phyloP scores from a whole-genome alignment of 2,888 invertebrate genomes.

The Caenorhabditis becei region DNA sequence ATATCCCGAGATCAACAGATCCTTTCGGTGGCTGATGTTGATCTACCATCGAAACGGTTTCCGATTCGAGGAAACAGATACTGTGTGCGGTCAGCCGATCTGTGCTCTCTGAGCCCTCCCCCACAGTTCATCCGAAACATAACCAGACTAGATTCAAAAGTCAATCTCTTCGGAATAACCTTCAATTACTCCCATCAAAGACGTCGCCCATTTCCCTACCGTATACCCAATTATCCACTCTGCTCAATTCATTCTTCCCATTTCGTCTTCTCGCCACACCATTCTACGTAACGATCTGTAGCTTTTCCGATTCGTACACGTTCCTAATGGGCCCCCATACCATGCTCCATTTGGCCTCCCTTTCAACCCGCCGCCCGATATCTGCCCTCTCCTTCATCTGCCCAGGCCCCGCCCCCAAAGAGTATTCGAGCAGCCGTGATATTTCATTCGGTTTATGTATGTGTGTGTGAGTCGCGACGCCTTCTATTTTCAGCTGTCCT shows the following conservation, averaged over 20 bases:
- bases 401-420: background rate
- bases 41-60: constrained; percentile 2
- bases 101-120: background rate
- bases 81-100: background rate
- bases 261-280: background rate
- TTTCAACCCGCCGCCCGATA: background rate
- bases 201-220: background rate
- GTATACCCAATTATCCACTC: background rate
- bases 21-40: background rate
- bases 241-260: background rate
- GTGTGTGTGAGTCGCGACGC: too few species aligned
- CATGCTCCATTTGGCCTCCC: background rate
- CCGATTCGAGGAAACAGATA: constrained; percentile 1
- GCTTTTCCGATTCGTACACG: background rate
- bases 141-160: too few species aligned
- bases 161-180: background rate
- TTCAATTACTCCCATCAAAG: background rate
- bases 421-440: constrained; percentile 28
- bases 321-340: background rate
- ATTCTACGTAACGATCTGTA: background rate
- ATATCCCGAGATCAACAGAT: background rate
- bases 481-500: constrained; percentile 36
- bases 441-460: too few species aligned
- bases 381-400: background rate
- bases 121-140: background rate